Evolutionary conservation across 2,113 vertebrate species (phyloP), one percentile per base, ranked within the genome.

Genomic region (Opisthocomus hoazin): DNA sequence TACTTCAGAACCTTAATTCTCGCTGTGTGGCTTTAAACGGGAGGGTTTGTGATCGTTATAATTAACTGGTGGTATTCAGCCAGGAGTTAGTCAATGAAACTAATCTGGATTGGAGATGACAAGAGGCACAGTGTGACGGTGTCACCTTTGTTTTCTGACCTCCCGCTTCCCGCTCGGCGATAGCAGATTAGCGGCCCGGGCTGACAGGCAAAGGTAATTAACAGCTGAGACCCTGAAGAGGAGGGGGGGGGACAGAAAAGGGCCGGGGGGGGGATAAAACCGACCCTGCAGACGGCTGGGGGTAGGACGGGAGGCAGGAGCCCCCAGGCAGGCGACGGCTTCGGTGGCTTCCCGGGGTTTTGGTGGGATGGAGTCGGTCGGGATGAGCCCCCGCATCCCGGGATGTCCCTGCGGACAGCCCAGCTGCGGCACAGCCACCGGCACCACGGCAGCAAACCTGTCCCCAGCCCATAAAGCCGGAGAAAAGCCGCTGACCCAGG

Each of bases 1-100:
- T 97, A 97, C 97, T 96, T 97, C 98, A 97, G 95, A 97, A 97
- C 98, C 98, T 96, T 95, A 85, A 97, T 97, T 97, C 98, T 97
- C 94, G 56, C 96, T 85, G 97, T 86, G 96, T 88, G 95, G 97
- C 97, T 88, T 84, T 93, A 92, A 91, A 96, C 88, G 84, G 97
- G 94, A 87, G 94, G 96, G 95, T 92, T 96, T 79, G 92, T 94
- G 97, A 97, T 96, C 95, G 87, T 97, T 96, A 96, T 98, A 97
- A 98, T 98, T 98, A 98, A 98, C 98, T 95, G 96, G 96, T 89
- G 90, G 96, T 96, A 94, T 97, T 96, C 89, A 90, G 97, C 97
- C 96, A 94, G 95, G 96, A 97, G 91, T 96, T 95, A 97, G 98
- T 97, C 97, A 95, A 97, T 90, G 95, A 98, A 94, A 97, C 87